Base-by-base conservation (phyloP, 2,113 vertebrate genomes). In the Oncorhynchus nerka region DNA sequence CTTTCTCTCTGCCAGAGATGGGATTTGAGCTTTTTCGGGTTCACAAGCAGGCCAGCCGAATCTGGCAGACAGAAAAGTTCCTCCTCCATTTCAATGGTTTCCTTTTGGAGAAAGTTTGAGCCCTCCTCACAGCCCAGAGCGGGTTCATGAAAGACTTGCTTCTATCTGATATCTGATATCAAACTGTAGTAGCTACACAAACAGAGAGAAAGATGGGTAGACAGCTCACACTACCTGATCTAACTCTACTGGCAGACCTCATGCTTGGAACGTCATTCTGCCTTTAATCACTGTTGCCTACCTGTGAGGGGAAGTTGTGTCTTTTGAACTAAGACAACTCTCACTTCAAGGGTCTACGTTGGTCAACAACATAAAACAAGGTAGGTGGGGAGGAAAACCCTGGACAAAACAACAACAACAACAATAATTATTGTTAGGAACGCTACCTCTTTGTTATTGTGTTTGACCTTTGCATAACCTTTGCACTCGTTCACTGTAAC, bases 21-120 rank as follows among this genome's bases (percentile, higher is more conserved):
- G 66, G 70, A 81, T 81, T 81, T 76, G 45, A 26, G 55, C 69
- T 34, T 73, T 55, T 55, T 30, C 24, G 69, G 51, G 70, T 81
- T 76, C 70, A 81, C 75, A 55, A 15, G 48, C 51, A 68, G 79
- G 79, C 34, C 74, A 81, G 32, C 6, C 45, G 4, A 57, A 73
- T 59, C 24, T 55, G 57, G 69, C 64, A 22, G 19, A 59, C 49
- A 68, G 30, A 20, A 32, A 51, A 81, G 62, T 34, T 79, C 74
- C 61, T 68, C 19, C 24, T 45, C 13, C 8, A 2, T 66, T 62
- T 51, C 49, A n/a, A 28, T 34, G 1, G 7, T 45, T 73, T 73
- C 3, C 22, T 4, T 74, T 67, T 74, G 20, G 16, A 67, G 20
- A 74, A 62, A 39, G 28, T 65, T 74, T 74, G 22, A 66, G 24